These are phyloP conservation scores for Albula glossodonta DNA, from an alignment of 2,113 vertebrate genomes.

Conservation along the genomic window DNA sequence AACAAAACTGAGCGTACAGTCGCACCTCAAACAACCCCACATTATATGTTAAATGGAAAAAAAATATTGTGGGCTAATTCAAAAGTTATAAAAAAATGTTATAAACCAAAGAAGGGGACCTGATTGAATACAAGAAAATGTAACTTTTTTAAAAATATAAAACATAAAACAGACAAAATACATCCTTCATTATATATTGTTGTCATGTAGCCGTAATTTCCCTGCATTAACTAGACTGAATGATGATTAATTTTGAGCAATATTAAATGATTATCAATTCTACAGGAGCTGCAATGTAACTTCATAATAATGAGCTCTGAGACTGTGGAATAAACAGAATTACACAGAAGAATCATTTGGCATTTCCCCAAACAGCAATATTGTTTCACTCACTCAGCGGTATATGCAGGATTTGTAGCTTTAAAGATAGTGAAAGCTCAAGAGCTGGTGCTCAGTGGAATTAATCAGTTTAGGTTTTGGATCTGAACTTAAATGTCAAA, in stretches of 20 bases:
- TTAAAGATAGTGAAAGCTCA: conserved; percentile 35
- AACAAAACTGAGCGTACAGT: background rate
- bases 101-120: too few relatives aligned
- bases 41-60: background rate
- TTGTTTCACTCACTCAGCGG: conserved; percentile 25
- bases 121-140: background rate
- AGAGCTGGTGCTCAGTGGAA: conserved; percentile 55
- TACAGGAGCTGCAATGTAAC: background rate
- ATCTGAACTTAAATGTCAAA: conserved; percentile 58
- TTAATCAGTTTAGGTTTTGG: conserved; percentile 66
- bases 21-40: background rate
- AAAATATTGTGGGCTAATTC: background rate
- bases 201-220: background rate
- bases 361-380: conserved; percentile 20
- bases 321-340: background rate
- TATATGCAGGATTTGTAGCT: conserved; percentile 24
- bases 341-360: background rate
- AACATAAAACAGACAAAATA: background rate
- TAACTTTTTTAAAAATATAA: background rate
- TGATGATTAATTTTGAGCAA: background rate
- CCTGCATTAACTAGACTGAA: background rate
- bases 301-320: background rate
- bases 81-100: too few relatives aligned
- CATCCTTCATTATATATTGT: background rate
- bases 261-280: background rate